A percentile compares a stretch with the other conserved stretches of the same genome.
These are phyloP conservation scores for Florisuga fusca DNA, from an alignment of 2,797 vertebrate species.

Conservation along the genomic window DNA sequence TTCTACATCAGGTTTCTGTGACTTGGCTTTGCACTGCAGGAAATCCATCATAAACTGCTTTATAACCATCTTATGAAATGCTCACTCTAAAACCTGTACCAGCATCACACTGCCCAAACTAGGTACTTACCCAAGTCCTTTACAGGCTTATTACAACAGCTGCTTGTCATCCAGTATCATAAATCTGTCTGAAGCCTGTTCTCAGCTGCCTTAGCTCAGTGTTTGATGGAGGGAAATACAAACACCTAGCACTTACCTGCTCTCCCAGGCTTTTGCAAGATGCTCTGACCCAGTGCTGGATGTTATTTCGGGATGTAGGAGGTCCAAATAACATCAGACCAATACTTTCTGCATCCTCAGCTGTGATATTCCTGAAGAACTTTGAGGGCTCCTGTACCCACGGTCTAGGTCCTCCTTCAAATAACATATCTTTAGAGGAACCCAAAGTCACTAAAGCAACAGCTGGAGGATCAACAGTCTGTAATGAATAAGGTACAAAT, in stretches of 20 bases:
- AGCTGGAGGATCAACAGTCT: constrained; percentile 90
- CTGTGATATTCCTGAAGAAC: constrained; percentile 88
- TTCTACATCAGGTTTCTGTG: neutral
- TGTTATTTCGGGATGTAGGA: constrained; percentile 82
- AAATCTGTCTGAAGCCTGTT: neutral
- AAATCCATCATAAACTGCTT: constrained; percentile 13
- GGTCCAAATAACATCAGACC: constrained; percentile 77
- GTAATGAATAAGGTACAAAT: neutral
- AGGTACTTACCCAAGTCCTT: neutral
- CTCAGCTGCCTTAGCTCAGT: neutral
- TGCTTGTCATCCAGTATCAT: neutral
- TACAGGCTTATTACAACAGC: neutral
- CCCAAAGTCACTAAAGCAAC: constrained; percentile 92
- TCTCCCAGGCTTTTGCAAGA: constrained; percentile 91
- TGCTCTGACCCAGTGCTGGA: constrained; percentile 87
- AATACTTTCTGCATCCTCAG: constrained; percentile 81
- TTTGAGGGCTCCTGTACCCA: constrained; percentile 96
- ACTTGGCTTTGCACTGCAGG: neutral
- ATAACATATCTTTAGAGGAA: constrained; percentile 94
- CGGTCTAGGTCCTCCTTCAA: constrained; percentile 93
- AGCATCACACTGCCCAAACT: neutral
- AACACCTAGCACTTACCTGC: constrained; percentile 81
- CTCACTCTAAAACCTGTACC: neutral
- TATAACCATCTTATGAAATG: neutral
- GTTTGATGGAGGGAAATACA: neutral